Conservation (phyloP, 2,888 invertebrate species). For the Phasia obesa region DNA sequence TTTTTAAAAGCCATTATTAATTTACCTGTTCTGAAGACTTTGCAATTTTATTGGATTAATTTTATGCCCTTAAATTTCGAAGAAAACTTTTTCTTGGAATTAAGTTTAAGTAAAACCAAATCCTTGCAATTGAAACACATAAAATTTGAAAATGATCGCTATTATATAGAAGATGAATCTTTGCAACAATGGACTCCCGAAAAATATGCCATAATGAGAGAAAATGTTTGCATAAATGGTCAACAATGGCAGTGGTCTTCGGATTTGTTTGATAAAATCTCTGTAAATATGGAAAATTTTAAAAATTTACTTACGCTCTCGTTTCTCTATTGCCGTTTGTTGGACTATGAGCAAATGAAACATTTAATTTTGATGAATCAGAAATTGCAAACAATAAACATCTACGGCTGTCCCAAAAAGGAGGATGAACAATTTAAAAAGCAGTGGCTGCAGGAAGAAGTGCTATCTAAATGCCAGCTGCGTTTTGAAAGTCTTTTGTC, state of each 20-base stretch:
- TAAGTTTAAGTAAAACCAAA: slow-evolving; percentile 34
- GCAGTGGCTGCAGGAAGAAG: slow-evolving; percentile 35
- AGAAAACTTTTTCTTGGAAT: slow-evolving; percentile 51
- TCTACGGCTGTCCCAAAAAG: slow-evolving; percentile 54
- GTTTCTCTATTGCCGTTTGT: slow-evolving; percentile 57
- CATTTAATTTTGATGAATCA: slow-evolving; percentile 15
- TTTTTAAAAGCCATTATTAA: slow-evolving; percentile 62
- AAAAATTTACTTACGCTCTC: slow-evolving; percentile 27
- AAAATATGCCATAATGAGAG: slow-evolving; percentile 71
- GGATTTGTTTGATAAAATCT: slow-evolving; percentile 54
- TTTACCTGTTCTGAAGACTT: slow-evolving; percentile 39
- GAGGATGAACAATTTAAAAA: slow-evolving; percentile 41
- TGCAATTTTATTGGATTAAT: slow-evolving; percentile 71
- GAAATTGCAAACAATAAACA: slow-evolving; percentile 26
- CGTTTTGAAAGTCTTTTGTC: slow-evolving; percentile 58
- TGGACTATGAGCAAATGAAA: slow-evolving; percentile 57
- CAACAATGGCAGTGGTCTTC: slow-evolving; percentile 65
- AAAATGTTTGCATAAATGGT: slow-evolving; percentile 68
- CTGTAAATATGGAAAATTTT: slow-evolving; percentile 38
- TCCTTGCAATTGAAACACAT: slow-evolving; percentile 41
- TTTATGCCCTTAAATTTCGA: slow-evolving; percentile 64
- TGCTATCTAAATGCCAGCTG: slow-evolving; percentile 34
- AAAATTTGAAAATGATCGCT: slow-evolving; percentile 66
- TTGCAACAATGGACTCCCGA: slow-evolving; percentile 46
- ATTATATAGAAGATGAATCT: slow-evolving; percentile 65